phyloP scores from a whole-genome alignment of 2,797 vertebrate genomes.

The Leptoclinus maculatus region DNA sequence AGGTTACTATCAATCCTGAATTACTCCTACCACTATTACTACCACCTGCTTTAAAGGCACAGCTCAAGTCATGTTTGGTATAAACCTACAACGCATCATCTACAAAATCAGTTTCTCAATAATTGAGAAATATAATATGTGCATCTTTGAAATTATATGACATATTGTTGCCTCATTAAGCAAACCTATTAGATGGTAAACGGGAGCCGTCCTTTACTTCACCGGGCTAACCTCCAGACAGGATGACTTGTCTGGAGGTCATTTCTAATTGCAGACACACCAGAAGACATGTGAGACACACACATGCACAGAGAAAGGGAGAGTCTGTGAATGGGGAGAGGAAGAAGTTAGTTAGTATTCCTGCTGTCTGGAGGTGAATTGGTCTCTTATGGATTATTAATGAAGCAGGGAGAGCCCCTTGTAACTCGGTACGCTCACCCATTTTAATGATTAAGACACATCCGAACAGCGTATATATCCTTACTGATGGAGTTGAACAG shows the following conservation, averaged over 20 bases:
- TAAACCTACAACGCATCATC: neutral
- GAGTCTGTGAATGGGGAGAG: slow-evolving; percentile 40
- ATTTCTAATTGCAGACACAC: slow-evolving; percentile 36
- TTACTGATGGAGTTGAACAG: slow-evolving; percentile 21
- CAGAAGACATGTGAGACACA: neutral
- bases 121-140: neutral
- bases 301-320: slow-evolving; percentile 28
- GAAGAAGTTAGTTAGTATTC: slow-evolving; percentile 44
- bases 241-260: slow-evolving; percentile 62
- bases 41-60: neutral
- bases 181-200: slow-evolving; percentile 63
- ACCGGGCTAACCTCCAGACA: slow-evolving; percentile 63
- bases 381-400: slow-evolving; percentile 65
- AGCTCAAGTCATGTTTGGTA: neutral
- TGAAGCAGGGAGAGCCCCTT: slow-evolving; percentile 60
- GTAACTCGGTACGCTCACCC: slow-evolving; percentile 56
- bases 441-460: slow-evolving; percentile 62
- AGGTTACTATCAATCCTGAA: no score
- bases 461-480: slow-evolving; percentile 48
- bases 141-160: neutral
- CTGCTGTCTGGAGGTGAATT: slow-evolving; percentile 61
- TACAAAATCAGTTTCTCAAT: neutral
- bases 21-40: no score
- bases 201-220: slow-evolving; percentile 61
- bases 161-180: slow-evolving; percentile 22